Evolutionary conservation across 92 coral and sea anemone genomes (phyloP), one percentile per base, ranked within the genome.

Genomic region (Micromussa lordhowensis): DNA sequence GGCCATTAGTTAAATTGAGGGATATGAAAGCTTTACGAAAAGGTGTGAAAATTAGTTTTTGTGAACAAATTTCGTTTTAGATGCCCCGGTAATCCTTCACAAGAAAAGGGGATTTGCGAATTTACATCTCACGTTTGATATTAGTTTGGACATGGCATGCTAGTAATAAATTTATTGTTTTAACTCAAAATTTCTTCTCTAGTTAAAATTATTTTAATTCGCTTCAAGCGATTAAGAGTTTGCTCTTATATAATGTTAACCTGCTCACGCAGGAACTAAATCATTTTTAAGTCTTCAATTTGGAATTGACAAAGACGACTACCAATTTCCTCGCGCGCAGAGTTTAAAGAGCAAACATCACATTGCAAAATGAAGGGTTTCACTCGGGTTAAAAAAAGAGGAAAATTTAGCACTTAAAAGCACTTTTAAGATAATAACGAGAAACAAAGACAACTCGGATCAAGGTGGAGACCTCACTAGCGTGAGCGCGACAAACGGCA

Each of bases 31-130:
- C 71, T 30, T 76, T 77, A 58, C 19, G 44, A 18, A 40, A 86
- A 77, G 63, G 38, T 68, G 61, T 49, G 57, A 48, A 86, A 85
- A 76, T 77, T 74, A 85, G 88, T 75, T 74, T 83, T 85, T 24
- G 77, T 26, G 49, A 44, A 38, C 75, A 86, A 19, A 84, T 74
- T 84, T 77, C 83, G 83, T 63, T 85, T 76, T 18, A 21, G 26
- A 53, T 22, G 17, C 4, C 18, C 51, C 36, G 30, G 76, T 61
- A 58, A 61, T 81, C 73, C 53, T 58, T 34, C 9, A 14, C 74
- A 36, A n/a, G 35, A 81, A 38, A 31, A 77, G 70, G 17, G 68
- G 89, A 86, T 86, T 86, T 48, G 32, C 6, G 28, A 82, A 66
- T 82, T 48, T 66, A 29, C 66, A 54, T 80, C 59, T 80, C 71